These are phyloP conservation scores for Tetragonisca angustula DNA, from an alignment of 2,888 invertebrate species.

Conservation along the genomic window DNA sequence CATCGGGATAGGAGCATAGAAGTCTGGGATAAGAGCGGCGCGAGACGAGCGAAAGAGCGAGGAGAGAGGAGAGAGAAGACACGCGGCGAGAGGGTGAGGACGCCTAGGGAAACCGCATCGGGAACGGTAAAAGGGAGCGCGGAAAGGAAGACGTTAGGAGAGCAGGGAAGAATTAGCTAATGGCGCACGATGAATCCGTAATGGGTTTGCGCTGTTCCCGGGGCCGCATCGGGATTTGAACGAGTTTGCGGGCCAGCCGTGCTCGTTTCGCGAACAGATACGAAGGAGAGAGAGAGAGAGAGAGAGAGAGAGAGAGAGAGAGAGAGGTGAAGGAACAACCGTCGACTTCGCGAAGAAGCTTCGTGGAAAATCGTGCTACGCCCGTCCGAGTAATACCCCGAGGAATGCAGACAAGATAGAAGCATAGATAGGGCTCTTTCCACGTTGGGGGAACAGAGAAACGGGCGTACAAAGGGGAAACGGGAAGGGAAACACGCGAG, in stretches of 20 bases:
- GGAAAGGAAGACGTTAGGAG: slow-evolving; percentile 78
- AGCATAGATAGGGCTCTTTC: slow-evolving; percentile 78
- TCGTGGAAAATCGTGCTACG: slow-evolving; percentile 65
- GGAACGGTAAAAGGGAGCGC: slow-evolving; percentile 68
- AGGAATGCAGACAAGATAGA: slow-evolving; percentile 83
- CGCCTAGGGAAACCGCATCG: slow-evolving; percentile 52
- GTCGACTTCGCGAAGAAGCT: slow-evolving; percentile 54
- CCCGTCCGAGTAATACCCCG: slow-evolving; percentile 81
- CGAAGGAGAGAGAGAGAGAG: slow-evolving; percentile 28
- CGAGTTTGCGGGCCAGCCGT: slow-evolving; percentile 65
- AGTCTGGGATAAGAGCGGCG: slow-evolving; percentile 52
- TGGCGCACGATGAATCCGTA: slow-evolving; percentile 84
- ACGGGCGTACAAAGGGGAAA: background rate
- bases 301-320: slow-evolving; percentile 29
- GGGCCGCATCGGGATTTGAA: slow-evolving; percentile 80
- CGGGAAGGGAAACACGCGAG: slow-evolving; percentile 16
- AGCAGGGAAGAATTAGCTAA: slow-evolving; percentile 83
- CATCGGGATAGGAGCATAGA: slow-evolving; percentile 48
- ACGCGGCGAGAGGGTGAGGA: slow-evolving; percentile 1
- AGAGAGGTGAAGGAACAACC: slow-evolving; percentile 34
- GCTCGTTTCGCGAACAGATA: slow-evolving; percentile 9
- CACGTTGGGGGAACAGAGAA: slow-evolving; percentile 33
- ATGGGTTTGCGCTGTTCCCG: slow-evolving; percentile 83
- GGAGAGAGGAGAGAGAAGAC: background rate
- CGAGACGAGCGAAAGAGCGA: background rate